A percentile compares a stretch with the other conserved stretches of the same genome.
These are phyloP conservation scores for Siniperca undulata DNA, from an alignment of 2,797 vertebrate species.

Conservation along the genomic window DNA sequence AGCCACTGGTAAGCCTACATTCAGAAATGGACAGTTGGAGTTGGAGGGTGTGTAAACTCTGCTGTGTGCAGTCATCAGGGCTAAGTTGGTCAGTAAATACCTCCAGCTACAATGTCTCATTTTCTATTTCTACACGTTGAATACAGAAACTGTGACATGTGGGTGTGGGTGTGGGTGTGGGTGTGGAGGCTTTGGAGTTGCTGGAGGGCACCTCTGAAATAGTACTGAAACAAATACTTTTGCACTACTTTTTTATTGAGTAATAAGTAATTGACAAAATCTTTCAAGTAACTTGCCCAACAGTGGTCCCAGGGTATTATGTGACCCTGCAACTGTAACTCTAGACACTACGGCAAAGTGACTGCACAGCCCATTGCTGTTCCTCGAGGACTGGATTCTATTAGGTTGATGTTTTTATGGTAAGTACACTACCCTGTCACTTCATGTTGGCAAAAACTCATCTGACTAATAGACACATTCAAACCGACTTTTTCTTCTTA, in stretches of 20 bases:
- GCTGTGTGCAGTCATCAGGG: too few species aligned
- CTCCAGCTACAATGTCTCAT: neutral
- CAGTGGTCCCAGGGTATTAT: neutral
- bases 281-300: neutral
- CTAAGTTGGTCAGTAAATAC: neutral
- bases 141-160: neutral
- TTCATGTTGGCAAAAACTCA: neutral
- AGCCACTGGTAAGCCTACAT: neutral
- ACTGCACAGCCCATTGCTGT: neutral
- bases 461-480: constrained; percentile 1
- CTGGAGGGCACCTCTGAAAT: neutral
- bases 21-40: too few species aligned
- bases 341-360: neutral
- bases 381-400: neutral
- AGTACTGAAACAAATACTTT: neutral
- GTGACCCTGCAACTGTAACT: neutral
- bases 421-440: neutral
- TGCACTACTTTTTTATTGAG: neutral
- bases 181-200: neutral
- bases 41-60: too few species aligned
- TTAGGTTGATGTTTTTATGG: neutral
- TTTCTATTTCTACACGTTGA: neutral
- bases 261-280: neutral
- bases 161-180: too few species aligned
- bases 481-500: neutral